Evolutionary conservation across 2,797 vertebrate genomes (phyloP).

Genomic region (Acanthis flammea): DNA sequence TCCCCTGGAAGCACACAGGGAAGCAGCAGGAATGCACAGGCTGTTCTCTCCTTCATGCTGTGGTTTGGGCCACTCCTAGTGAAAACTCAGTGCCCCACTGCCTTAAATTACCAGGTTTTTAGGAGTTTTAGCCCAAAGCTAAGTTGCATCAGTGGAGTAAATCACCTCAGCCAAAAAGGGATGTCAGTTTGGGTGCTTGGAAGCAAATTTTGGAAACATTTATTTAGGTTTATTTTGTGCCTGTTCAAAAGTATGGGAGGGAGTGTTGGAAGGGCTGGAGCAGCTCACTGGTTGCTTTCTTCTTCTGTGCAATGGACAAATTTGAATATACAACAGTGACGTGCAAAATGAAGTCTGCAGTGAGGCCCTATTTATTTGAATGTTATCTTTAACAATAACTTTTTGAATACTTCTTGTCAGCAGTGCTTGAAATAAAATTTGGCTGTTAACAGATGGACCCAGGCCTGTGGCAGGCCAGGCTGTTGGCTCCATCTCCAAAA

Average conservation of each 20-base stretch:
- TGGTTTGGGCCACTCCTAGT: neutral
- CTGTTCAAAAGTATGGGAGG: neutral
- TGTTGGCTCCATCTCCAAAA: neutral
- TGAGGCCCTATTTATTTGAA: neutral
- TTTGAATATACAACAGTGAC: neutral
- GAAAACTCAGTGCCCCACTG: neutral
- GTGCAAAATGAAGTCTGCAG: neutral
- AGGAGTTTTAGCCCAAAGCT: neutral
- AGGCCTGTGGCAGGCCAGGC: neutral
- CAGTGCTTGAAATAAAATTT: neutral
- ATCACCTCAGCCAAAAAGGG: neutral
- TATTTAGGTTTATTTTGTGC: neutral
- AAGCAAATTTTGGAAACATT: neutral
- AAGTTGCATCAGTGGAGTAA: neutral
- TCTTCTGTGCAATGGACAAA: neutral
- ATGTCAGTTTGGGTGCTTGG: neutral
- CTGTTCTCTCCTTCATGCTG: neutral
- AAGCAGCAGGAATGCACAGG: neutral
- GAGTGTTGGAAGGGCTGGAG: neutral
- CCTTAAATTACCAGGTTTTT: neutral
- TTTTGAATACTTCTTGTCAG: neutral
- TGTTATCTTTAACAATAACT: neutral
- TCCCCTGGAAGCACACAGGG: neutral
- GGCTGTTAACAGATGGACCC: neutral
- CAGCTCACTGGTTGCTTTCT: neutral